phyloP scores from a whole-genome alignment of 2,888 invertebrate genomes.

The Epirrhoe tristata region DNA sequence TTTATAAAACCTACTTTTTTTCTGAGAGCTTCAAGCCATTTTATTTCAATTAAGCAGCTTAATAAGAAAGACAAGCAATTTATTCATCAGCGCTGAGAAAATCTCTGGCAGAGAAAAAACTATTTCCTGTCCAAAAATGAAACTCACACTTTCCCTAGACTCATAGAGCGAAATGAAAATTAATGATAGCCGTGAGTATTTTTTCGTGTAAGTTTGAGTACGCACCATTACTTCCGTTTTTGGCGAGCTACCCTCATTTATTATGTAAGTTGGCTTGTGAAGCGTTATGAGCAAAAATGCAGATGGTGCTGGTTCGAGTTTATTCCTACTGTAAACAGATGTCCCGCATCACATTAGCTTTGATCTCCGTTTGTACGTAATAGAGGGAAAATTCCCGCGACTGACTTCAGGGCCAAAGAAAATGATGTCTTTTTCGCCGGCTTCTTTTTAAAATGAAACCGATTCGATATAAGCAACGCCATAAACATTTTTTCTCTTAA shows the following conservation, averaged over 20 bases:
- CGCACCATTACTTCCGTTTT: slow-evolving; percentile 82
- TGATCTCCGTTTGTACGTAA: slow-evolving; percentile 42
- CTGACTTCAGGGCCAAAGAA: slow-evolving; percentile 29
- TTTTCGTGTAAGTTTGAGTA: slow-evolving; percentile 84
- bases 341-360: slow-evolving; percentile 43
- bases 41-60: slow-evolving; percentile 6
- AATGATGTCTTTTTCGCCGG: slow-evolving; percentile 23
- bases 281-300: slow-evolving; percentile 66
- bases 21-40: background rate
- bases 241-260: slow-evolving; percentile 80
- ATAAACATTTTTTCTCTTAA: slow-evolving; percentile 68
- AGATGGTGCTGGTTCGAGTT: slow-evolving; percentile 58
- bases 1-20: background rate
- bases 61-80: slow-evolving; percentile 27
- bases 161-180: slow-evolving; percentile 82
- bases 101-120: slow-evolving; percentile 45
- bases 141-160: slow-evolving; percentile 66
- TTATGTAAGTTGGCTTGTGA: slow-evolving; percentile 74
- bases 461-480: slow-evolving; percentile 44
- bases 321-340: slow-evolving; percentile 37
- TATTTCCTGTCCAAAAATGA: slow-evolving; percentile 52
- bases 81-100: slow-evolving; percentile 44
- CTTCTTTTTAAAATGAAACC: slow-evolving; percentile 35
- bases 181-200: slow-evolving; percentile 81
- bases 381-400: slow-evolving; percentile 21